Conservation (phyloP, 2,888 invertebrate genomes). For the Taphrorychus bicolor region DNA sequence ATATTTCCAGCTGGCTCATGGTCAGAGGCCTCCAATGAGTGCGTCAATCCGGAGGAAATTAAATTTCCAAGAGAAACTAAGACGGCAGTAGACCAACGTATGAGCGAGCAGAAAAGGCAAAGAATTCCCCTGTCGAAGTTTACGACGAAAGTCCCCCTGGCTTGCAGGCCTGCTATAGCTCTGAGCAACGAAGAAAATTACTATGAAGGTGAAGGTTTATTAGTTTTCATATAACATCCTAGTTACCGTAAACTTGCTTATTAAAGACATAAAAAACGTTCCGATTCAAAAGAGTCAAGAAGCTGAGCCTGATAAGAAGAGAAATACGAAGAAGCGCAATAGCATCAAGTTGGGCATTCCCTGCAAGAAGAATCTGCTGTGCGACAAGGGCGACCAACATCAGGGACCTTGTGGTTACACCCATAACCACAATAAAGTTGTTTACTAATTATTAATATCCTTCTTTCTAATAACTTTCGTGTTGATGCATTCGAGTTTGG, state of each 20-base stretch:
- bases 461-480: no score
- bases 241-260: no score
- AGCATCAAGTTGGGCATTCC: slow-evolving; percentile 13
- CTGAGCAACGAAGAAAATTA: no score
- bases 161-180: slow-evolving; percentile 21
- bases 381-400: slow-evolving; percentile 33
- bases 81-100: slow-evolving; percentile 20
- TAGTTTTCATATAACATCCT: no score
- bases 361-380: slow-evolving; percentile 35
- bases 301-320: no score
- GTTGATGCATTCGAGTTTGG: no score
- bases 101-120: slow-evolving; percentile 10
- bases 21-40: slow-evolving; percentile 15
- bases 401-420: slow-evolving; percentile 26
- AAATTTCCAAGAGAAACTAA: slow-evolving; percentile 32
- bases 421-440: slow-evolving; percentile 25
- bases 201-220: no score
- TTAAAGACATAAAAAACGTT: no score
- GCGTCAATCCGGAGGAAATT: slow-evolving; percentile 4
- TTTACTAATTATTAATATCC: no score
- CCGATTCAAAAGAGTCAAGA: no score
- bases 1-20: slow-evolving; percentile 19
- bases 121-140: slow-evolving; percentile 25
- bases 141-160: not conserved
- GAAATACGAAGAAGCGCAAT: not conserved